Base-by-base conservation (phyloP, 2,113 vertebrate genomes). In the Odobenus rosmarus region DNA sequence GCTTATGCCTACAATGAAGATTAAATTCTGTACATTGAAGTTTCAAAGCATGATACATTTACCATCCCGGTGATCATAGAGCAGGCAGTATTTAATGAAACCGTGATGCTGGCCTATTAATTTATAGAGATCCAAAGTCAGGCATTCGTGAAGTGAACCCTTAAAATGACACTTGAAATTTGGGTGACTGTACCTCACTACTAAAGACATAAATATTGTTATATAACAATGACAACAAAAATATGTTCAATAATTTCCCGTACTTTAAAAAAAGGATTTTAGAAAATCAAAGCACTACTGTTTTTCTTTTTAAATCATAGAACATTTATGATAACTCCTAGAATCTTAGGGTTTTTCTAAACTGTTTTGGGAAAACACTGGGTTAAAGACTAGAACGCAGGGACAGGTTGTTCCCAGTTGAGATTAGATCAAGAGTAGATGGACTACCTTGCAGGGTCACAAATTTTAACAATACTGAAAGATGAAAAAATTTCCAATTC, bases 291-390 rank as follows among this genome's bases (percentile, higher is more conserved):
- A 77, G 16, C 42, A 77, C 51, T 79, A 15, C 19, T 86, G 4
- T 33, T 36, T 64, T 51, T 11, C 36, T 74, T 36, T 64, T 93
- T 84, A 72, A 82, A 74, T 79, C 42, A n/a, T 42, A 92, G 74
- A 92, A 76, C 2, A 15, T 49, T 88, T 92, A 24, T 4, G n/a
- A 26, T 67, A 55, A 76, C 61, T 90, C 62, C 46, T 61, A 49
- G 62, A 84, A 84, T 81, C 69, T 33, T 90, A 49, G 21, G 31
- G 23, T 62, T 94, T 95, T 84, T 90, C 74, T 76, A 76, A 64
- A 85, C 57, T 64, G 33, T 79, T 57, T 84, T 62, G 72, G 59
- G 55, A 49, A 92, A 83, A 82, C 31, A 67, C 36, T 39, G 24
- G 33, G 11, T 77, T 31, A 61, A 86, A 93, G 53, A 16, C 55